Evolutionary conservation across 2,888 invertebrate species (phyloP).

Genomic region (Smittia sp.): DNA sequence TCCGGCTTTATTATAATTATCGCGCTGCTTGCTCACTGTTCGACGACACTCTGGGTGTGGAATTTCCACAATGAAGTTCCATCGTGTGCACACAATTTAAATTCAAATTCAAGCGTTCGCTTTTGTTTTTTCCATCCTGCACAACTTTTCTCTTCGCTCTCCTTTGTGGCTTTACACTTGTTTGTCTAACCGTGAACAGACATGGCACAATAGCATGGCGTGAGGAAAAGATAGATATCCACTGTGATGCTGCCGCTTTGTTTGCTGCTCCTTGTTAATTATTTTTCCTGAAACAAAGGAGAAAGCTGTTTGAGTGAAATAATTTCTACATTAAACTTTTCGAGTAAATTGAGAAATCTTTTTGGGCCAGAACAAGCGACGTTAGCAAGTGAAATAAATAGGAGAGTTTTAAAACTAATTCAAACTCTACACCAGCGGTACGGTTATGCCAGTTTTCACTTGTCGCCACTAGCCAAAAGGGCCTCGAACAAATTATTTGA

Average conservation of each 20-base stretch:
- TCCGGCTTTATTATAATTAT: neutral
- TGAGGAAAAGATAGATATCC: conserved; percentile 30
- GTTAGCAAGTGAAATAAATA: neutral
- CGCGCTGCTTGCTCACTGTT: neutral
- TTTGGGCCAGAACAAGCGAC: too few species aligned
- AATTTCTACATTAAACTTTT: too few species aligned
- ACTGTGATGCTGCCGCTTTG: neutral
- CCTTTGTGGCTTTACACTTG: conserved; percentile 37
- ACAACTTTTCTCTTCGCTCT: neutral
- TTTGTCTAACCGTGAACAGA: conserved; percentile 37
- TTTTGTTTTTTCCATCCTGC: conserved; percentile 5
- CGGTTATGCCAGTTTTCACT: neutral
- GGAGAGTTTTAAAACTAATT: neutral
- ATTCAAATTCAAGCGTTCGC: neutral
- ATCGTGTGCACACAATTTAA: conserved; percentile 16
- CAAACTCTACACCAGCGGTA: neutral
- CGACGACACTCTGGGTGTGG: neutral
- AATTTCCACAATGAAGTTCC: conserved; percentile 13
- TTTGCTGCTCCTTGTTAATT: neutral
- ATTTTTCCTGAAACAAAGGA: neutral
- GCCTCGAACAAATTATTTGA: too few species aligned
- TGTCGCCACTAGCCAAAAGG: too few species aligned
- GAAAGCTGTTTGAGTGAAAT: neutral
- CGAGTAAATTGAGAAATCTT: too few species aligned
- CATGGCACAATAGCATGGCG: conserved; percentile 15